Evolutionary conservation across 2,113 vertebrate genomes (phyloP).

Genomic region (Pyxicephalus adspersus): DNA sequence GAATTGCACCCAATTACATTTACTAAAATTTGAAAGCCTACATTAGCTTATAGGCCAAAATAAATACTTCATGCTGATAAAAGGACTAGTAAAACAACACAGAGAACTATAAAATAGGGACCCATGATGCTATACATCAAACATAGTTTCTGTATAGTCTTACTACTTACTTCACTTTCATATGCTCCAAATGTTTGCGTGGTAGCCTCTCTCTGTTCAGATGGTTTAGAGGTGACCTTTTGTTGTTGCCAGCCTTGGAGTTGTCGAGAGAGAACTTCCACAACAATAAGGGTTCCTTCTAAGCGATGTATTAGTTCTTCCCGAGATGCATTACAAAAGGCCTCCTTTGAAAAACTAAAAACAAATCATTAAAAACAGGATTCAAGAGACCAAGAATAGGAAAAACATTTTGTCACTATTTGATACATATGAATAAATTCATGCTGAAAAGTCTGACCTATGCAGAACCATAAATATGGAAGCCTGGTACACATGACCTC

Average conservation of each 20-base stretch:
- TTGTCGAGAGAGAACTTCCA: slow-evolving; percentile 85
- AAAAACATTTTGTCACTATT: too few relatives aligned
- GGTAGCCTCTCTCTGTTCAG: slow-evolving; percentile 70
- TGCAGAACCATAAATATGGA: background rate
- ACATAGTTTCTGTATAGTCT: background rate
- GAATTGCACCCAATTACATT: too few relatives aligned
- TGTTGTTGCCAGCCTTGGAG: slow-evolving; percentile 68
- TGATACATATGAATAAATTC: too few relatives aligned
- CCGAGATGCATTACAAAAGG: slow-evolving; percentile 73
- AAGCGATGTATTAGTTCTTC: slow-evolving; percentile 83
- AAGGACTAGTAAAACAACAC: too few relatives aligned
- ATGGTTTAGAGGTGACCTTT: slow-evolving; percentile 59
- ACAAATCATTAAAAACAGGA: background rate
- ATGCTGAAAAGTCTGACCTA: too few relatives aligned
- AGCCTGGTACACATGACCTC: too few relatives aligned
- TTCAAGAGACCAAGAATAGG: background rate
- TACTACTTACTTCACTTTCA: slow-evolving; percentile 73
- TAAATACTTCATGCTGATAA: too few relatives aligned
- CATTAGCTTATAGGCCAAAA: too few relatives aligned
- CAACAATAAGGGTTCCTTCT: slow-evolving; percentile 82
- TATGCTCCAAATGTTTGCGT: slow-evolving; percentile 81
- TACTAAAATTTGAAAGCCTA: too few relatives aligned
- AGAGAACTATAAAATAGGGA: too few relatives aligned
- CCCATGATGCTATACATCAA: too few relatives aligned
- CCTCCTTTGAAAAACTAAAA: slow-evolving; percentile 75